Percentiles rank a stretch among this genome's conserved stretches.
phyloP scores from a whole-genome alignment of 2,888 invertebrate genomes.

The Phaonia tiefii region DNA sequence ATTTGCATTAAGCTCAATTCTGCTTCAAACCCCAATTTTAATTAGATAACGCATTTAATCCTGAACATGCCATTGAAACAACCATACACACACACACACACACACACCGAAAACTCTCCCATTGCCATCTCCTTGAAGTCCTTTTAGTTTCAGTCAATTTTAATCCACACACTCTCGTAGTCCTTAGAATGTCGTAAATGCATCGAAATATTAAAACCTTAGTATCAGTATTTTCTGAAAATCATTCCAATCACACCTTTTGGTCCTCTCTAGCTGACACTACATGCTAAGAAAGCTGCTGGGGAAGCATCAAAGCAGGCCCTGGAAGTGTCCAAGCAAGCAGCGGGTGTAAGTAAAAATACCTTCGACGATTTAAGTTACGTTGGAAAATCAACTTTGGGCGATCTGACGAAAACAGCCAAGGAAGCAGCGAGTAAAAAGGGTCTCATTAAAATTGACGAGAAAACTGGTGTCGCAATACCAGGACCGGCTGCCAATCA shows the following conservation, averaged over 20 bases:
- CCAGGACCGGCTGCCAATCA: slow-evolving; percentile 73
- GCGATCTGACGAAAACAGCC: slow-evolving; percentile 94
- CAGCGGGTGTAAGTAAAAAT: slow-evolving; percentile 92
- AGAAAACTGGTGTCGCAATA: slow-evolving; percentile 65
- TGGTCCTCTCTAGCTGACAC: slow-evolving; percentile 84
- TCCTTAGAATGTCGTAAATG: not conserved
- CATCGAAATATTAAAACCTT: not conserved
- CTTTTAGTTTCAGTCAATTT: not conserved
- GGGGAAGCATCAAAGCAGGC: slow-evolving; percentile 93
- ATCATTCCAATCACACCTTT: not conserved
- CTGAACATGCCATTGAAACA: too few relatives aligned
- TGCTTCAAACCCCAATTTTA: too few relatives aligned
- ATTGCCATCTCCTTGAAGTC: too few relatives aligned
- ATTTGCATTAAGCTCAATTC: too few relatives aligned
- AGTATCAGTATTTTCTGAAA: too few relatives aligned
- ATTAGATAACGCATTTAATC: too few relatives aligned
- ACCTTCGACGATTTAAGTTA: slow-evolving; percentile 93
- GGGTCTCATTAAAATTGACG: slow-evolving; percentile 87
- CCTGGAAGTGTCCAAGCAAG: slow-evolving; percentile 92
- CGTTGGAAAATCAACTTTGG: slow-evolving; percentile 93
- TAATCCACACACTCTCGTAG: not conserved
- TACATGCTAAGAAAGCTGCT: slow-evolving; percentile 93
- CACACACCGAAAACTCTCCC: not conserved
- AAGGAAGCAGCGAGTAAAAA: slow-evolving; percentile 91
- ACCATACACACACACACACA: not conserved